Conservation (phyloP, 2,888 invertebrate genomes). For the Campopleginae sp. region DNA sequence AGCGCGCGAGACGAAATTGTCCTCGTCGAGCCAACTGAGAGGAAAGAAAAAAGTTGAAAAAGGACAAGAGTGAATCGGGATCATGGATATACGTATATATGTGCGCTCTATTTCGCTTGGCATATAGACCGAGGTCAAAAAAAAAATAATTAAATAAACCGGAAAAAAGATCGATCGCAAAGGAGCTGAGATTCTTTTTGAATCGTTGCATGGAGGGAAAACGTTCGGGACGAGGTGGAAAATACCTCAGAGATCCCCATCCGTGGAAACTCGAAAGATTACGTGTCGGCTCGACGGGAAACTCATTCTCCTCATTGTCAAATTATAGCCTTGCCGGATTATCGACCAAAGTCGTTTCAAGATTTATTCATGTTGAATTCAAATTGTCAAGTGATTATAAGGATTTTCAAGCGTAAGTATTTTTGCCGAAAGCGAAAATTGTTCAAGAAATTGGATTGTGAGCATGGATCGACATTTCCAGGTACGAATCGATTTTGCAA, state of each 20-base stretch:
- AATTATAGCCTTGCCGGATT: constrained; percentile 36
- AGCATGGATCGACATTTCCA: neutral
- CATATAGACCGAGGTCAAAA: constrained; percentile 29
- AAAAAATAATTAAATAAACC: constrained; percentile 41
- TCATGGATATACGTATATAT: constrained; percentile 23
- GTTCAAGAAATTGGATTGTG: neutral
- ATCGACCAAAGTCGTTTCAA: constrained; percentile 16
- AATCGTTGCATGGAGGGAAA: constrained; percentile 35
- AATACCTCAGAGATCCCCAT: constrained; percentile 1
- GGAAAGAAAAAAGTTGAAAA: constrained; percentile 15
- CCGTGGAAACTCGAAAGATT: constrained; percentile 65
- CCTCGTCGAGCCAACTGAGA: constrained; percentile 66
- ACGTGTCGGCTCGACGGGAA: constrained; percentile 55
- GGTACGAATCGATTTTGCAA: neutral
- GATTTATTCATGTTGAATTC: constrained; percentile 17
- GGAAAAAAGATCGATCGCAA: constrained; percentile 50
- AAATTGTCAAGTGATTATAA: neutral
- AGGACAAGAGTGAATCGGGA: constrained; percentile 28
- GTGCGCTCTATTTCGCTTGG: neutral
- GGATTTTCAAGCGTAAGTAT: neutral
- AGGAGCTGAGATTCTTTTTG: constrained; percentile 45
- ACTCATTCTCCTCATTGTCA: constrained; percentile 45
- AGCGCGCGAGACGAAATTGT: constrained; percentile 78
- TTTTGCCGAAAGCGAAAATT: neutral
- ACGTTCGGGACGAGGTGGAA: constrained; percentile 12